Conservation (phyloP, 2,797 vertebrate species). For the Tauraco hartlaubi region DNA sequence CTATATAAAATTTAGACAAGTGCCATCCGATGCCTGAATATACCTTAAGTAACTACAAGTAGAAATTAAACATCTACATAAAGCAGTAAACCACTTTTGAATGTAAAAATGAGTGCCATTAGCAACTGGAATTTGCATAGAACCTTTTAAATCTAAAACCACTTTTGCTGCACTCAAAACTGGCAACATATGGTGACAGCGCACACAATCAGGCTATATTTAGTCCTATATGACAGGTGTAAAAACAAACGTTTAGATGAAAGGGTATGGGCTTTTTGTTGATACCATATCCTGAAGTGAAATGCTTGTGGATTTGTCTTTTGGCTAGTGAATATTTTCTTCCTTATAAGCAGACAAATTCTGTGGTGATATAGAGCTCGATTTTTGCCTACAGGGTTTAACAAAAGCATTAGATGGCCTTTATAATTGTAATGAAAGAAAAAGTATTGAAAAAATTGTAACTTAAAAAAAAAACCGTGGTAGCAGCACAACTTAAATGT, state of each 20-base stretch:
- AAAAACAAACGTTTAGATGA: slow-evolving; percentile 13
- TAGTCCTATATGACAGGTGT: slow-evolving; percentile 1
- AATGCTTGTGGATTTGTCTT: background rate
- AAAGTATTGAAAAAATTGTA: background rate
- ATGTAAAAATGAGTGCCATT: slow-evolving; percentile 29
- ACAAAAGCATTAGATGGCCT: background rate
- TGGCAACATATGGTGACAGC: background rate
- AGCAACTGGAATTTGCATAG: slow-evolving; percentile 28
- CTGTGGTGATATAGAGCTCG: background rate
- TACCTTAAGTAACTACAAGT: slow-evolving; percentile 26
- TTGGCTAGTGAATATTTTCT: background rate
- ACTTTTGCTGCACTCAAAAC: background rate
- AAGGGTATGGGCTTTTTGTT: background rate
- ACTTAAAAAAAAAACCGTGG: background rate
- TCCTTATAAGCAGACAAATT: background rate
- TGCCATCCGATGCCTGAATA: background rate
- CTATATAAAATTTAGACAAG: slow-evolving; percentile 18
- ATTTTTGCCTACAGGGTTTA: background rate
- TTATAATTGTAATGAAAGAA: background rate
- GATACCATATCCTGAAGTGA: background rate
- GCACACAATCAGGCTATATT: background rate
- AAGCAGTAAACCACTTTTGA: background rate
- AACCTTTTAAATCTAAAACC: slow-evolving; percentile 13
- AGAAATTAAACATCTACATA: slow-evolving; percentile 10
- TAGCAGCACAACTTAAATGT: background rate